Conservation (phyloP, 2,113 vertebrate species). For the Puntigrus tetrazona region DNA sequence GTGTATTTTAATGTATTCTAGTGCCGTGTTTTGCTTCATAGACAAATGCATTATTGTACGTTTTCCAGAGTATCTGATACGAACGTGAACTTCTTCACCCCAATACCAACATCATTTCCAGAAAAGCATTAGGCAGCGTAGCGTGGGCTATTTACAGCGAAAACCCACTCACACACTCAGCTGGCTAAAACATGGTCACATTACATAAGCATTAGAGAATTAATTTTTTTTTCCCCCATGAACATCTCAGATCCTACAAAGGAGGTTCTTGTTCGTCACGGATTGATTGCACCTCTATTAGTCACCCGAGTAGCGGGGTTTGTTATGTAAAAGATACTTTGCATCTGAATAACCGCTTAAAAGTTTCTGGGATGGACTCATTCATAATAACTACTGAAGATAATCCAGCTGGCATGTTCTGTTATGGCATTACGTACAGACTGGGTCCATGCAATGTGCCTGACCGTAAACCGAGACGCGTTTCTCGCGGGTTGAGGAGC, state of each 20-base stretch:
- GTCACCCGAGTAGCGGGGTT: neutral
- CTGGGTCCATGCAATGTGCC: slow-evolving; percentile 21
- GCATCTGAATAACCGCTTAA: neutral
- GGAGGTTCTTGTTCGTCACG: neutral
- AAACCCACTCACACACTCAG: slow-evolving; percentile 1
- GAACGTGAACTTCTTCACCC: neutral
- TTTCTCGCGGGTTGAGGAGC: slow-evolving; percentile 44
- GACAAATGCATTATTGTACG: neutral
- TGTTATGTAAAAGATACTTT: neutral
- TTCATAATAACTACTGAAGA: neutral
- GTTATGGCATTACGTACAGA: neutral
- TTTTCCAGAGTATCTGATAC: neutral
- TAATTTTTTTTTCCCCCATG: neutral
- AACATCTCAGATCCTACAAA: neutral
- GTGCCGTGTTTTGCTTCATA: neutral
- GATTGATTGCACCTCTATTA: neutral
- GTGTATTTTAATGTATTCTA: neutral
- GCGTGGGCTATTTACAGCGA: neutral
- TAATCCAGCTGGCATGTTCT: too few species aligned
- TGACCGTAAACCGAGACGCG: slow-evolving; percentile 57
- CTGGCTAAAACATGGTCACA: neutral
- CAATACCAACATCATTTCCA: neutral
- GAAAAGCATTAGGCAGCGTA: neutral
- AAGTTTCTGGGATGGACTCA: neutral
- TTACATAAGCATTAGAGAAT: neutral